Base-by-base conservation (phyloP, 2,113 vertebrate genomes). In the Oreotrochilus melanogaster region DNA sequence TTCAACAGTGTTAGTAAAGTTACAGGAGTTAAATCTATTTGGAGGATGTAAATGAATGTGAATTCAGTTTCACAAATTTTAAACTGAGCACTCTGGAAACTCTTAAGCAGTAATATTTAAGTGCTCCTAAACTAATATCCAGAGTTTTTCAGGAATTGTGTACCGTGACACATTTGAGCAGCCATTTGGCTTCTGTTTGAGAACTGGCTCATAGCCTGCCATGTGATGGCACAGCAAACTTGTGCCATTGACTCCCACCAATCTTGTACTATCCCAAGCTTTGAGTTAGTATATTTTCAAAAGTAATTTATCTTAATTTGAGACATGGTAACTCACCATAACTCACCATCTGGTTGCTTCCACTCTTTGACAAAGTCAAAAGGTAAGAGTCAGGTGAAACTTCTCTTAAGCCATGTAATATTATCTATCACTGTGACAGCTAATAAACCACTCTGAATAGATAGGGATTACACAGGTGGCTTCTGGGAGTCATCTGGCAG, bases 161-260 rank as follows among this genome's bases (percentile, higher is more conserved):
- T 37, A 53, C 48, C n/a, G 23, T 43, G 33, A 23, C 25, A 56
- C 25, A 9, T 75, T 78, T 81, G 9, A 62, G 45, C 10, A 85
- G 23, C 8, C 9, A 16, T 82, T 72, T 92, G 53, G 48, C 61
- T 82, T 74, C 73, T 85, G 12, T 69, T 95, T 12, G 43, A 84
- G 74, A 89, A 69, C 14, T 69, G 48, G 45, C 21, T 87, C 9
- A 15, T 61, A 50, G 60, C 42, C 30, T 71, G 25, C 39, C 35
- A 65, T 72, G 43, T 24, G 79, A 89, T 39, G 60, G 37, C 47
- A 86, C 47, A 74, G 12, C 0, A 2, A 78, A 6, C 35, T 92
- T 39, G 30, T 0, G 0, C 45, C 0, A 1, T 9, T 73, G n/a
- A 30, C 9, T 72, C 45, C 21, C 12, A 35, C 42, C 78, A 73